A percentile compares a stretch with the other conserved stretches of the same genome.
These are phyloP conservation scores for Toxotes lorentzi DNA, from an alignment of 2,797 vertebrate species.

Conservation along the genomic window DNA sequence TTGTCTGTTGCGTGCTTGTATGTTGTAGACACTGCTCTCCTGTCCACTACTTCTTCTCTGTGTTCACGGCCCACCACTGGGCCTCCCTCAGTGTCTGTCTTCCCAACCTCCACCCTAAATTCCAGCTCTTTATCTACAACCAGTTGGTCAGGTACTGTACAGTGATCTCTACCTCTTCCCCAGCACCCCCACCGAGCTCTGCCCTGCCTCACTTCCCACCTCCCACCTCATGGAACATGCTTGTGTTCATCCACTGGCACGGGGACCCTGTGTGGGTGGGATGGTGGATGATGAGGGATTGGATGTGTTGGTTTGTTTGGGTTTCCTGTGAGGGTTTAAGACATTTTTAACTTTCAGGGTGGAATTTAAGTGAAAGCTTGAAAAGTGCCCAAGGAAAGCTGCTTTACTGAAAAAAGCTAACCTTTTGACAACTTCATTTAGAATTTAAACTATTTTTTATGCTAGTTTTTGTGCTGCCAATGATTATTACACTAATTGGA, in stretches of 20 bases:
- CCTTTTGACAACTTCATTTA: conserved; percentile 49
- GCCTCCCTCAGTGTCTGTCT: conserved; percentile 99
- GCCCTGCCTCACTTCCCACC: conserved; percentile 82
- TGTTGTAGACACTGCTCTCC: conserved; percentile 99
- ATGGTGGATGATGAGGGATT: conserved; percentile 55
- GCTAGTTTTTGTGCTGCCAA: neutral
- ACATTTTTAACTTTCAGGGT: conserved; percentile 35
- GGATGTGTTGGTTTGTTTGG: conserved; percentile 45
- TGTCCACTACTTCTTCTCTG: conserved; percentile 99
- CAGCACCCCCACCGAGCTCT: conserved; percentile 80
- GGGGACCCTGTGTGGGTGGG: conserved; percentile 59
- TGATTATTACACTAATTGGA: neutral
- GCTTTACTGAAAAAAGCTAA: conserved; percentile 72
- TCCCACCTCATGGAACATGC: conserved; percentile 92
- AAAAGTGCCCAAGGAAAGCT: conserved; percentile 68
- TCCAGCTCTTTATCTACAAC: conserved; percentile 99
- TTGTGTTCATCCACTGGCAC: conserved; percentile 87
- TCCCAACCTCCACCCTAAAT: conserved; percentile 99
- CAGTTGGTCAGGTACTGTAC: conserved; percentile 99
- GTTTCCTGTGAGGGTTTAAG: conserved; percentile 15
- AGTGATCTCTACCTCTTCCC: conserved; percentile 81
- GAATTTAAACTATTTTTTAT: neutral
- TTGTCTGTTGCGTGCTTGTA: conserved; percentile 79
- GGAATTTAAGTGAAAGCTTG: conserved; percentile 45
- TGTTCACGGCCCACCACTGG: conserved; percentile 99